phyloP scores from a whole-genome alignment of 1,140 invertebrate species.

The Nebria ingens region DNA sequence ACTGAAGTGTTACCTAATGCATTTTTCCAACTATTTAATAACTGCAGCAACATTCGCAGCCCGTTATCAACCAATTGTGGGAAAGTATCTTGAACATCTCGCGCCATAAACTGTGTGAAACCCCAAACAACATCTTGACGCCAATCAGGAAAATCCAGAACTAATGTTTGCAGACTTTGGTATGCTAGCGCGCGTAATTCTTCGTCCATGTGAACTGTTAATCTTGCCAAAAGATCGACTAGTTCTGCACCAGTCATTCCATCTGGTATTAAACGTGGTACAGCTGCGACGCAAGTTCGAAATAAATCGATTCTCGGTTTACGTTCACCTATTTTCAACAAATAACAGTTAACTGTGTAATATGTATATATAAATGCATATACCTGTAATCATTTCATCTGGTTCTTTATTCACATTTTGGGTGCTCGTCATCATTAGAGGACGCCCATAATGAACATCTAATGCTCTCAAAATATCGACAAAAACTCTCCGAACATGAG shows the following conservation, averaged over 20 bases:
- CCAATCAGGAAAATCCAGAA: constrained; percentile 95
- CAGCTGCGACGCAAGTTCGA: constrained; percentile 94
- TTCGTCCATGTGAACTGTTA: constrained; percentile 91
- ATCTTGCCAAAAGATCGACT: constrained; percentile 80
- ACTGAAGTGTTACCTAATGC: constrained; percentile 38
- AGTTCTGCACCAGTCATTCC: constrained; percentile 90
- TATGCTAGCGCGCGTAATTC: constrained; percentile 84
- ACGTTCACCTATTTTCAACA: constrained; percentile 58
- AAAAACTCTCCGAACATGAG: constrained; percentile 88
- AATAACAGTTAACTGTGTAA: not conserved
- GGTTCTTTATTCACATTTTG: constrained; percentile 95
- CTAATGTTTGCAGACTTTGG: constrained; percentile 91
- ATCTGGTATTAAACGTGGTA: constrained; percentile 94
- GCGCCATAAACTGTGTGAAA: constrained; percentile 89
- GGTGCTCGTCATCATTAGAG: constrained; percentile 89
- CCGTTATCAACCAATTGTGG: constrained; percentile 85
- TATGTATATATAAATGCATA: not conserved
- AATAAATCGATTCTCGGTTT: constrained; percentile 98
- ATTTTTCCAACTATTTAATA: constrained; percentile 88
- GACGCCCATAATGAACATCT: constrained; percentile 92
- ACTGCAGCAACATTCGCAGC: constrained; percentile 84
- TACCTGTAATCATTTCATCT: constrained; percentile 80
- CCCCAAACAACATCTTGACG: constrained; percentile 89
- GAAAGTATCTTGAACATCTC: constrained; percentile 80
- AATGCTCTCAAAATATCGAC: constrained; percentile 91